Evolutionary conservation across 2,113 vertebrate species (phyloP), one percentile per base, ranked within the genome.

Genomic region (Columba livia): DNA sequence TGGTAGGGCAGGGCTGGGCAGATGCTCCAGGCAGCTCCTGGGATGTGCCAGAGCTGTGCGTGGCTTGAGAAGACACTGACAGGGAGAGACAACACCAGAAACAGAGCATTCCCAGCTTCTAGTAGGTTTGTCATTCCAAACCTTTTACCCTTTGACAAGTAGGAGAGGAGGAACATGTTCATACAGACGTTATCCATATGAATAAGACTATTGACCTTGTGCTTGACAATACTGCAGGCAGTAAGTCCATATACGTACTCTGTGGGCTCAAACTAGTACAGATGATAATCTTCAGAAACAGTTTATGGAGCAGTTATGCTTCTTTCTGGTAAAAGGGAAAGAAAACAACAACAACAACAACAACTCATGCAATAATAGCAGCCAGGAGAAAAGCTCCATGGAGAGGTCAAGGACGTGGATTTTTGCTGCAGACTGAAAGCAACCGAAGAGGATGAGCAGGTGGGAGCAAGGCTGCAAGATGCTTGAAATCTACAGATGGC

Each of bases 111-210:
- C 36, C 32, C 71, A 79, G 32, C 42, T 84, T 60, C 77, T 5
- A 3, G 24, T 6, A 8, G 53, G 58, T 17, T 83, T 54, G 9
- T 11, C 1, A 0, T 12, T 44, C 73, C 61, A 9, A 25, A 7
- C 7, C n/a, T 48, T 9, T 36, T 21, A 26, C 11, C 34, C 47
- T 60, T n/a, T 9, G 51, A 38, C 1, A 4, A 10, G 34, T 38
- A 16, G 0, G 12, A 40, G 57, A 53, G 47, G 14, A 77, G 36
- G 23, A 54, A 32, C 3, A 3, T 25, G 34, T 32, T 25, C 29
- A 0, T 32, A 53, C 25, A 28, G 71, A 10, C 29, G 36, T 20
- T 51, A 2, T 6, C 47, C 11, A 10, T 21, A 1, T 2, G 23
- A 19, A 2, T 2, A 2, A 47, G 25, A n/a, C 23, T 38, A 50